Evolutionary conservation across 2,797 vertebrate species (phyloP), one percentile per base, ranked within the genome.

Genomic region (Eremophila alpestris): DNA sequence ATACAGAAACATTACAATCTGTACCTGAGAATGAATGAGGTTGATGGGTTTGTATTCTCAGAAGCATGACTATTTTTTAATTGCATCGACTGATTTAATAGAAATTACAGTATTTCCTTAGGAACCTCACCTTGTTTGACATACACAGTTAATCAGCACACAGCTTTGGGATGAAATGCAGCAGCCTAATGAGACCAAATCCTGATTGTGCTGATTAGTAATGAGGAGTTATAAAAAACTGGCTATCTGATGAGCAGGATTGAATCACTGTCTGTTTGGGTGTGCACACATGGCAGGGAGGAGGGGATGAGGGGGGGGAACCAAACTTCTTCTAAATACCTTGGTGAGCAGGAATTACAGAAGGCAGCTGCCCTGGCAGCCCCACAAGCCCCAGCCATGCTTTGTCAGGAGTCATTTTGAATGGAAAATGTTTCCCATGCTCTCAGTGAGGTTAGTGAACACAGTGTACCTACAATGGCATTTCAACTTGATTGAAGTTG

Each of bases 41-140:
- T 65, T 14, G 48, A 43, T 59, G 49, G 22, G 26, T 41, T 79
- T 83, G 13, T 75, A 21, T 64, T 88, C 83, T 81, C 74, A 86
- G 80, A 90, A 86, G 74, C 58, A 54, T 59, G 27, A 59, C n/a
- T 74, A 14, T 74, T 71, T 92, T 90, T 86, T 80, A 90, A 62
- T 90, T 75, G 58, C 30, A 29, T 69, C 1, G 30, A 29, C 15
- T 40, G 51, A 58, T 90, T 70, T 70, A 91, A 60, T 86, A 78
- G 43, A 65, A 93, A 78, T 81, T 54, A 52, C 29, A 34, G 9
- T 74, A 69, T 90, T 93, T 90, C 83, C 74, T 88, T 93, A 94
- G 83, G 83, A 93, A 94, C 74, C 19, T 92, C 49, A 71, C 74
- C 69, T 92, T 94, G 32, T 87, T 83, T 89, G 84, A 79, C 75